Base-by-base conservation (phyloP, 2,888 invertebrate genomes). In the Gonocerus acuteangulatus region DNA sequence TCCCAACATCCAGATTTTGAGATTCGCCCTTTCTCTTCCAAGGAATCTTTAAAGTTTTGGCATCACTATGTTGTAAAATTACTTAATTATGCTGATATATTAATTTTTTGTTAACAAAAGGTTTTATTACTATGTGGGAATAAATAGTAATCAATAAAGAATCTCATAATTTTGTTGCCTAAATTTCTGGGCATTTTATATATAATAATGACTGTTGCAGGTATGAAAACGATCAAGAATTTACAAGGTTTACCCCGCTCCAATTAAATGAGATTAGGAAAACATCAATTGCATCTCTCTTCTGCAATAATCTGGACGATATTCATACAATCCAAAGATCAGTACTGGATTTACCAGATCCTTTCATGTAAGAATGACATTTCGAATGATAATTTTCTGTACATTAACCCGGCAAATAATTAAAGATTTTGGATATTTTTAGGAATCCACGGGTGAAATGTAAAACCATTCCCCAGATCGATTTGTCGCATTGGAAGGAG, bases 361-460 rank as follows among this genome's bases (percentile, higher is more conserved):
- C 73, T 1, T 77, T 76, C 68, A 69, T 75, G 76, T 77, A 69
- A 74, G 74, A 71, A 54, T 23, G 15, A 16, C 27, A 58, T 39
- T 32, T n/a, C n/a, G 9, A 9, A 22, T n/a, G n/a, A n/a, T n/a
- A n/a, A n/a, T n/a, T n/a, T n/a, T n/a, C n/a, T n/a, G n/a, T n/a
- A n/a, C n/a, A n/a, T n/a, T n/a, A n/a, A n/a, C 49, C 22, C n/a
- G 11, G 18, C 49, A 9, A 11, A 11, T 11, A 49, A 16, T 6
- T 9, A 13, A 9, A 9, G 9, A 19, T 22, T 11, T 9, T 7
- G 7, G 13, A 22, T 49, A 13, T 16, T 16, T 79, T 45, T 75
- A 88, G 88, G 60, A 89, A 89, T 70, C 79, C 80, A 54, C 78
- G 83, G 52, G 72, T 81, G 1, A 77, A 77, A 23, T 89, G 89